These are phyloP conservation scores for Trypoxylon attenuatum DNA, from an alignment of 2,888 invertebrate species.

Conservation along the genomic window DNA sequence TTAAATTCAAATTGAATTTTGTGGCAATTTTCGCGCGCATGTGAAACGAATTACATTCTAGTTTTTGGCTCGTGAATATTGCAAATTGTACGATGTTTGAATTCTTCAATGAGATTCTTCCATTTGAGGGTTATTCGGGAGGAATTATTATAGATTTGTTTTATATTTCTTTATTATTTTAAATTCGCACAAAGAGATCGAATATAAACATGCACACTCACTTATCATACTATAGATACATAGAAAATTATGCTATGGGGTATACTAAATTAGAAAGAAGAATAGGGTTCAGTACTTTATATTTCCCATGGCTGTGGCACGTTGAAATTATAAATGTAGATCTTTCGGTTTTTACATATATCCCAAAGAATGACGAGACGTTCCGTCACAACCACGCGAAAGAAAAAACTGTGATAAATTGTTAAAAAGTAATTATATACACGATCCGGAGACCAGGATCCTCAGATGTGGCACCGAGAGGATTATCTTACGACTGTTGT, in stretches of 20 bases:
- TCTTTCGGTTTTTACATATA: no score
- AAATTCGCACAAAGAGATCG: constrained; percentile 36
- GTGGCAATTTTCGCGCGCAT: no score
- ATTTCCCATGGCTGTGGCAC: neutral
- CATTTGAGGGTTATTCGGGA: neutral
- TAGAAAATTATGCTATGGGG: constrained; percentile 21
- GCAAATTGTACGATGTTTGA: no score
- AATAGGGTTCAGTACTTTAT: neutral
- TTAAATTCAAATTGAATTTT: no score
- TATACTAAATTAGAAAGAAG: constrained; percentile 12
- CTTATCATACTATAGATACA: constrained; percentile 16
- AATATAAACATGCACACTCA: constrained; percentile 31
- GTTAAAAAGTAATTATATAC: constrained; percentile 37
- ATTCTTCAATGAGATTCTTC: neutral
- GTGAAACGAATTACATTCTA: no score
- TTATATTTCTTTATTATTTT: constrained; percentile 23
- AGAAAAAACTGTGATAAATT: constrained; percentile 14
- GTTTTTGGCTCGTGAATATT: no score
- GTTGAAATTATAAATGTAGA: neutral
- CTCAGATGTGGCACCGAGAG: no score
- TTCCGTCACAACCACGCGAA: no score
- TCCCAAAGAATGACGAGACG: no score
- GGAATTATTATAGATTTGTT: neutral
- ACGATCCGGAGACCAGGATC: constrained; percentile 16
- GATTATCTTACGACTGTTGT: neutral